Evolutionary conservation across 2,113 vertebrate genomes (phyloP).

Genomic region (Ovis aries): ARS-UI_Ramb_v3.0 NC_056061.1:83882501-83883000

Average conservation of each 20-base stretch:
- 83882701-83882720: neutral
- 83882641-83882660: neutral
- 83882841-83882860: constrained; percentile 21
- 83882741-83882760: neutral
- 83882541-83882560: fast-evolving
- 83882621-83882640: too few species aligned
- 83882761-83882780: neutral
- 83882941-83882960: constrained; percentile 30
- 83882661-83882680: neutral
- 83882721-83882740: fast-evolving
- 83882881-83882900: constrained; percentile 51
- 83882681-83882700: neutral
- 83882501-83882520: neutral
- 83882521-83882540: neutral
- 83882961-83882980: constrained; percentile 48
- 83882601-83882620: neutral
- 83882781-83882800: neutral
- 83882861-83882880: constrained; percentile 15
- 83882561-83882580: neutral
- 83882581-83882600: neutral
- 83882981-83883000: constrained; percentile 35
- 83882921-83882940: constrained; percentile 41
- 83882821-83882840: neutral
- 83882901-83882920: constrained; percentile 52
- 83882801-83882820: neutral